Evolutionary conservation across 2,888 invertebrate genomes (phyloP).

Genomic region (Volucella zonaria): DNA sequence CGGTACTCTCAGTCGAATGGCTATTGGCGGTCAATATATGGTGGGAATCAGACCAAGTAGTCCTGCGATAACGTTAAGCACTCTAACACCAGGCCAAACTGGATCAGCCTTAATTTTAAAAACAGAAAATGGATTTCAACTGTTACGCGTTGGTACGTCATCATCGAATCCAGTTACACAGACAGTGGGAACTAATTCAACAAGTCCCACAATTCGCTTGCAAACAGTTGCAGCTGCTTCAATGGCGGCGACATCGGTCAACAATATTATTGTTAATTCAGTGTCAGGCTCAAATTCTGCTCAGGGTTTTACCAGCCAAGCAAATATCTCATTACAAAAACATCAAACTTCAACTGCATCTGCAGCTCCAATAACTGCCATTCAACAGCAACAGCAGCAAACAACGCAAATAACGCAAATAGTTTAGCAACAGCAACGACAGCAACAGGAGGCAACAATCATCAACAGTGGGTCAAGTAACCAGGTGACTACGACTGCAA

Average conservation of each 20-base stretch:
- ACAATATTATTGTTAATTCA: slow-evolving; percentile 82
- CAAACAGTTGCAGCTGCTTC: slow-evolving; percentile 92
- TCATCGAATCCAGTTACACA: slow-evolving; percentile 85
- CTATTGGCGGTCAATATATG: slow-evolving; percentile 92
- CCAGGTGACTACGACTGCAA: slow-evolving; percentile 76
- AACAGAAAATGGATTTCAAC: slow-evolving; percentile 97
- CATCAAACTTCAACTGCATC: slow-evolving; percentile 77
- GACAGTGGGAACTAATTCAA: slow-evolving; percentile 84
- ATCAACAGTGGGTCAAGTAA: slow-evolving; percentile 73
- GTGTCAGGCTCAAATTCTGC: slow-evolving; percentile 80
- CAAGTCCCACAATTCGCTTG: slow-evolving; percentile 89
- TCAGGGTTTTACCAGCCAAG: slow-evolving; percentile 78
- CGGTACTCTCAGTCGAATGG: slow-evolving; percentile 90
- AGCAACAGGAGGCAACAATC: slow-evolving; percentile 74
- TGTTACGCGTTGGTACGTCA: slow-evolving; percentile 93
- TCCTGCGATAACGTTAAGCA: slow-evolving; percentile 93
- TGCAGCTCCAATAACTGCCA: slow-evolving; percentile 76
- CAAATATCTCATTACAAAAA: slow-evolving; percentile 77
- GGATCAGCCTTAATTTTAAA: slow-evolving; percentile 94
- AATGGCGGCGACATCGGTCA: slow-evolving; percentile 80
- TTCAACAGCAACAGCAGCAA: slow-evolving; percentile 77
- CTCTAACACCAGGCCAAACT: slow-evolving; percentile 93
- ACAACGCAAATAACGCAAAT: slow-evolving; percentile 81
- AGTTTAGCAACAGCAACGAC: slow-evolving; percentile 77
- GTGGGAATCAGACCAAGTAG: slow-evolving; percentile 91